phyloP scores from a whole-genome alignment of 2,113 vertebrate genomes.

The Fregata magnificens region DNA sequence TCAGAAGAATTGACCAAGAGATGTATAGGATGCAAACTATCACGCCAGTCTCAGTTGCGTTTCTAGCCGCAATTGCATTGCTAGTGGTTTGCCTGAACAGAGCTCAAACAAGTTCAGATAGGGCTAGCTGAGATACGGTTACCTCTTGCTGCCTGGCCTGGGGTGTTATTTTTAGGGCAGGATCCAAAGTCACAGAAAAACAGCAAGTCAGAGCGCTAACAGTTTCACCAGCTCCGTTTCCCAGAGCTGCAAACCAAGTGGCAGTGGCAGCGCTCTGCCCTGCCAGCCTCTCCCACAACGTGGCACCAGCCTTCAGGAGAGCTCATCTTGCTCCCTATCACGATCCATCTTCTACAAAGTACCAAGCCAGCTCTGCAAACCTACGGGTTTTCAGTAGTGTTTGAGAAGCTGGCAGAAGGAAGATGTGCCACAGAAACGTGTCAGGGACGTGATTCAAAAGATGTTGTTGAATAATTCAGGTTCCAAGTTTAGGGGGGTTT shows the following conservation, averaged over 20 bases:
- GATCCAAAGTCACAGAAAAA: background rate
- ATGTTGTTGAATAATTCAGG: constrained; percentile 28
- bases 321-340: background rate
- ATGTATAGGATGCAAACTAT: rapidly evolving
- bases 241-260: background rate
- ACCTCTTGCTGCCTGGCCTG: background rate
- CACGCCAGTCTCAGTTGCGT: rapidly evolving
- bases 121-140: background rate
- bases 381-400: background rate
- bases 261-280: background rate
- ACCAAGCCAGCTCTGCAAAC: background rate
- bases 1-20: background rate
- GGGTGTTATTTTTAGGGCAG: constrained; percentile 7
- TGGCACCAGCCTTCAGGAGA: background rate
- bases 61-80: rapidly evolving
- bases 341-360: background rate
- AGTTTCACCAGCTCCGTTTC: background rate
- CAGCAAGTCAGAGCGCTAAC: background rate
- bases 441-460: background rate
- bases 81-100: background rate
- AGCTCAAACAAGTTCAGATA: background rate
- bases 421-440: background rate
- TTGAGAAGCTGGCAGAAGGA: constrained; percentile 13
- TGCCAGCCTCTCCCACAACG: background rate
- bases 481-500: background rate